Base-by-base conservation (phyloP, 2,888 invertebrate species). In the Sericinus montela region DNA sequence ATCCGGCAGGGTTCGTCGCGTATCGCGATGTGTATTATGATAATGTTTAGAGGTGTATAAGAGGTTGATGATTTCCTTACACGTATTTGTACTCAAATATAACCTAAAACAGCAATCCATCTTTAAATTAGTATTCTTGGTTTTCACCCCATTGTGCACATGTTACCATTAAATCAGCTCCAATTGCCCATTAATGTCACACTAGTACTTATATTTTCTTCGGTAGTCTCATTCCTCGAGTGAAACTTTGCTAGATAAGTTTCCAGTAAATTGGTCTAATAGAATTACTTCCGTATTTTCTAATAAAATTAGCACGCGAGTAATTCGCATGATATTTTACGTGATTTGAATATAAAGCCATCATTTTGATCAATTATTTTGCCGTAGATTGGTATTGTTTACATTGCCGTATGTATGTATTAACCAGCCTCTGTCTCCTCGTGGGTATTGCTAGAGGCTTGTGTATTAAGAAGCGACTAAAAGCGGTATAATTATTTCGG, bases 201-300 rank as follows among this genome's bases (percentile, higher is more conserved):
- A 37, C 30, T 10, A 32, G 48, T n/a, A 42, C 32, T 37, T 42
- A 48, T 42, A 48, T 42, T 42, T 29, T 15, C 37, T 19, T 19
- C 37, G 32, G 42, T n/a, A 48, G 42, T 48, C 42, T 44, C 43
- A 44, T 44, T 48, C 39, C 48, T 44, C 34, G 38, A 39, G 44
- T 36, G 42, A 48, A 37, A 48, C 34, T 48, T 39, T 34, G 43
- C 44, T 35, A 39, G 48, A 48, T 48, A 48, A 48, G 23, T 43
- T 48, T 28, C 32, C 13, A 44, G 38, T 38, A 32, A 44, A 25
- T 48, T 44, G 39, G 39, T 25, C 15, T 35, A 49, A 40, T 45
- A 45, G 45, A 40, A 49, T 19, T 49, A 43, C 34, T 35, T 44
- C 44, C 15, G 45, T 49, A 32, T 40, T 40, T 49, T 45, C 45